Evolutionary conservation across 2,113 vertebrate species (phyloP).

Genomic region (Oryzias celebensis): DNA sequence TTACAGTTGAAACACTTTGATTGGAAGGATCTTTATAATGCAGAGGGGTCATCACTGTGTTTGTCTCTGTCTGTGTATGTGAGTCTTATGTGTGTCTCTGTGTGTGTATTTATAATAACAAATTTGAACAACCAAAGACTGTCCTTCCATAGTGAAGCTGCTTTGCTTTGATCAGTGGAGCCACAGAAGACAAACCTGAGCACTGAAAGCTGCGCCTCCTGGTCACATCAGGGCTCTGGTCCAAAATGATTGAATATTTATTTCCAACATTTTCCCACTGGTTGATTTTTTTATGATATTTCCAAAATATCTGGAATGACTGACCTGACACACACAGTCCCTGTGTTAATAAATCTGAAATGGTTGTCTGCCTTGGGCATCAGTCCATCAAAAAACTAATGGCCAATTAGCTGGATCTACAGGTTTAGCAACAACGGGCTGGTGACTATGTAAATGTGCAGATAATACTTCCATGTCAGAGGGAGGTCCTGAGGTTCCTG

Average conservation of each 20-base stretch:
- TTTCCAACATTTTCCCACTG: too few relatives aligned
- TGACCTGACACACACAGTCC: too few relatives aligned
- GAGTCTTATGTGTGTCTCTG: background rate
- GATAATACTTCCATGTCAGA: too few relatives aligned
- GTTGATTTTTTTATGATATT: too few relatives aligned
- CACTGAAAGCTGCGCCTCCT: conserved; percentile 68
- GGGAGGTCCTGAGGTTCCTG: too few relatives aligned
- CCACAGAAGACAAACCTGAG: conserved; percentile 41
- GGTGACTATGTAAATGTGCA: too few relatives aligned
- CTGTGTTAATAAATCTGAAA: too few relatives aligned
- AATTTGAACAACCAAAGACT: conserved; percentile 42
- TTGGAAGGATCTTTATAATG: conserved; percentile 28
- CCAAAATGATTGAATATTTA: background rate
- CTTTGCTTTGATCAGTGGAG: conserved; percentile 61
- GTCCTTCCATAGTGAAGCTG: conserved; percentile 29
- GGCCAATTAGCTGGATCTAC: too few relatives aligned
- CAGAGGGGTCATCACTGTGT: conserved; percentile 8
- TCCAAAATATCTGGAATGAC: too few relatives aligned
- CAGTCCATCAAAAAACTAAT: too few relatives aligned
- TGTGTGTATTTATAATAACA: conserved; percentile 30
- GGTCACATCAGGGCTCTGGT: conserved; percentile 32
- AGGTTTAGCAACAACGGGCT: too few relatives aligned
- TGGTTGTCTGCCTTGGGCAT: too few relatives aligned
- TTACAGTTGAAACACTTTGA: conserved; percentile 22
- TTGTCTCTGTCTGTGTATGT: background rate